phyloP scores from a whole-genome alignment of 2,888 invertebrate genomes.

The Athalia rosae region DNA sequence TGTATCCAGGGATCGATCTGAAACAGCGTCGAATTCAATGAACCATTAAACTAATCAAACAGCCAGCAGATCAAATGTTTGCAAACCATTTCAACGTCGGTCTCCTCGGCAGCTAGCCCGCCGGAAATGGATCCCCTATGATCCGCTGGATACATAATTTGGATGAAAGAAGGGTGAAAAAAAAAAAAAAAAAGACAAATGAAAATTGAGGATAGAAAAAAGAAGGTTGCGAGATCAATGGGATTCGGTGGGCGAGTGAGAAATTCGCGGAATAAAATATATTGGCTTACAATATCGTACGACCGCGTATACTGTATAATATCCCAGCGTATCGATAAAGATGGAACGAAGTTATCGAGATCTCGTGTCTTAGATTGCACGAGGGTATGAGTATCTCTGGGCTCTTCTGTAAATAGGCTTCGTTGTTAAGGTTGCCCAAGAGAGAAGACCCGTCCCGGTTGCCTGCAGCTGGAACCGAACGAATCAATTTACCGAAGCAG shows the following conservation, averaged over 20 bases:
- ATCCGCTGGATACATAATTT: too few relatives aligned
- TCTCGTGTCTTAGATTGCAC: conserved; percentile 28
- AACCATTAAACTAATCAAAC: conserved; percentile 63
- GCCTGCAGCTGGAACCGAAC: conserved; percentile 17
- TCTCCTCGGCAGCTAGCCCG: neutral
- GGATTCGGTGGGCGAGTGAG: too few relatives aligned
- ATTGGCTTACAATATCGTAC: too few relatives aligned
- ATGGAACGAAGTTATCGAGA: conserved; percentile 31
- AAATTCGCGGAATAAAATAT: too few relatives aligned
- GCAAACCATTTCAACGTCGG: conserved; percentile 48
- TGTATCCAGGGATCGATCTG: conserved; percentile 29
- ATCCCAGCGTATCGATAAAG: conserved; percentile 7
- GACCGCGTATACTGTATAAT: neutral
- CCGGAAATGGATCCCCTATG: neutral
- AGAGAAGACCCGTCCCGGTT: conserved; percentile 15
- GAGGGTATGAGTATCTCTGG: conserved; percentile 11
- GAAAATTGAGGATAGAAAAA: too few relatives aligned
- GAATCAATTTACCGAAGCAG: conserved; percentile 37
- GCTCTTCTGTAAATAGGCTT: conserved; percentile 34
- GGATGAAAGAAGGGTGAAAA: too few relatives aligned
- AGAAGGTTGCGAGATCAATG: too few relatives aligned
- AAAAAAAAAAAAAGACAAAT: too few relatives aligned
- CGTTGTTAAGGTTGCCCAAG: conserved; percentile 30
- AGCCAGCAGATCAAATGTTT: conserved; percentile 60
- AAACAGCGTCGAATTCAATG: conserved; percentile 54